phyloP scores from a whole-genome alignment of 2,888 invertebrate species.

The Amphipyra berbera region DNA sequence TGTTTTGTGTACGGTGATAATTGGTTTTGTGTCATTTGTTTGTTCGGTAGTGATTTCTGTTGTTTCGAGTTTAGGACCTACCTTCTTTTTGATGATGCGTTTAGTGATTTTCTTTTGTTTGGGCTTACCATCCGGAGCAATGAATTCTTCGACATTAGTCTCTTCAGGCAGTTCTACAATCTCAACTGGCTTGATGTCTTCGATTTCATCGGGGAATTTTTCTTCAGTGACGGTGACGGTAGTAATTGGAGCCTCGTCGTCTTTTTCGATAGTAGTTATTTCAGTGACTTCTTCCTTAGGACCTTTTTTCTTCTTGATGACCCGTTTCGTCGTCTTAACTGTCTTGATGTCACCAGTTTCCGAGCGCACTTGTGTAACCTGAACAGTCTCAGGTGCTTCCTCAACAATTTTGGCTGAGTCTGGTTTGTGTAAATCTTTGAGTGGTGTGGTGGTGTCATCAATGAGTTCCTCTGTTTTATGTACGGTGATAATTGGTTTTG shows the following conservation, averaged over 20 bases:
- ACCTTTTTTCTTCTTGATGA: conserved; percentile 59
- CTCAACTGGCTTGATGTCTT: conserved; percentile 14
- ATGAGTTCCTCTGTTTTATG: neutral
- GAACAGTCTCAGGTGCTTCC: conserved; percentile 28
- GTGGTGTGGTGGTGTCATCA: conserved; percentile 19
- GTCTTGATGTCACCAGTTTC: conserved; percentile 23
- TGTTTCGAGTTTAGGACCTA: conserved; percentile 64
- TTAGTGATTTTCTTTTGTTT: conserved; percentile 69
- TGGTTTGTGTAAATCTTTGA: conserved; percentile 10
- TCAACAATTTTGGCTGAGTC: conserved; percentile 14
- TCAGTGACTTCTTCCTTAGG: conserved; percentile 54
- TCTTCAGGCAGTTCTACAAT: conserved; percentile 61
- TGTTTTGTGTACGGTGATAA: conserved; percentile 64
- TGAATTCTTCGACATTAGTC: conserved; percentile 70
- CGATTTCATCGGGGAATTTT: neutral
- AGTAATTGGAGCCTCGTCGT: conserved; percentile 53
- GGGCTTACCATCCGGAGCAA: conserved; percentile 59
- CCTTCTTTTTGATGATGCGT: conserved; percentile 67
- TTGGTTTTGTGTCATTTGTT: conserved; percentile 58
- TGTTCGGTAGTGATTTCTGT: conserved; percentile 54
- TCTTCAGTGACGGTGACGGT: conserved; percentile 37
- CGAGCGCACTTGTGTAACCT: conserved; percentile 27
- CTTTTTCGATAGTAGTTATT: conserved; percentile 52
- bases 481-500: neutral
- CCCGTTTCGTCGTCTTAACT: conserved; percentile 34